These are phyloP conservation scores for Hepsetus odoe DNA, from an alignment of 2,113 vertebrate genomes.

Conservation along the genomic window DNA sequence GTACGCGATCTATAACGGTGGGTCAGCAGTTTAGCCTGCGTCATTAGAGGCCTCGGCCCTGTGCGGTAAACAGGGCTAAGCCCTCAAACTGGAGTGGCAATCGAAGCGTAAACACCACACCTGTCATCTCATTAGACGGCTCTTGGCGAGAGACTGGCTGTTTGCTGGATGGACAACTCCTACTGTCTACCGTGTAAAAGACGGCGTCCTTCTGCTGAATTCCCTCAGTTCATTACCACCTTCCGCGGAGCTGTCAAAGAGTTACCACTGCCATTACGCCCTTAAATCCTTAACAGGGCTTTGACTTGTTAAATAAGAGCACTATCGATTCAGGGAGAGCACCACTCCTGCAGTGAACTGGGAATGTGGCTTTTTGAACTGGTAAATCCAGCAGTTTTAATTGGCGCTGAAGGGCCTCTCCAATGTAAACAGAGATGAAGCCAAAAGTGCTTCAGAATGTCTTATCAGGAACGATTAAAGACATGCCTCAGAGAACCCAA, in stretches of 20 bases:
- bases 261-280: constrained; percentile 66
- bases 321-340: constrained; percentile 68
- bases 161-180: constrained; percentile 62
- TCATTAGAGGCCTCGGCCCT: constrained; percentile 64
- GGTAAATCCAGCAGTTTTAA: constrained; percentile 13
- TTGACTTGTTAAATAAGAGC: constrained; percentile 70
- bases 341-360: constrained; percentile 45
- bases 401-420: background rate
- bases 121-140: constrained; percentile 76
- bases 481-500: background rate
- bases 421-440: background rate
- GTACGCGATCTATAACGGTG: constrained; percentile 48
- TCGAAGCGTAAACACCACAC: constrained; percentile 66
- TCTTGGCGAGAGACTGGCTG: constrained; percentile 60
- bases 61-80: constrained; percentile 50
- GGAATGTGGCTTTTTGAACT: constrained; percentile 34
- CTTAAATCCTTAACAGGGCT: constrained; percentile 68
- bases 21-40: constrained; percentile 53
- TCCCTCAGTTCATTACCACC: constrained; percentile 70
- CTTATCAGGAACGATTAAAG: background rate
- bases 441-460: too few relatives aligned
- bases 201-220: constrained; percentile 68
- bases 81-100: constrained; percentile 66
- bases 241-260: constrained; percentile 66
- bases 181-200: constrained; percentile 65